Conservation (phyloP, 2,888 invertebrate species). For the Allophyes oxyacanthae region DNA sequence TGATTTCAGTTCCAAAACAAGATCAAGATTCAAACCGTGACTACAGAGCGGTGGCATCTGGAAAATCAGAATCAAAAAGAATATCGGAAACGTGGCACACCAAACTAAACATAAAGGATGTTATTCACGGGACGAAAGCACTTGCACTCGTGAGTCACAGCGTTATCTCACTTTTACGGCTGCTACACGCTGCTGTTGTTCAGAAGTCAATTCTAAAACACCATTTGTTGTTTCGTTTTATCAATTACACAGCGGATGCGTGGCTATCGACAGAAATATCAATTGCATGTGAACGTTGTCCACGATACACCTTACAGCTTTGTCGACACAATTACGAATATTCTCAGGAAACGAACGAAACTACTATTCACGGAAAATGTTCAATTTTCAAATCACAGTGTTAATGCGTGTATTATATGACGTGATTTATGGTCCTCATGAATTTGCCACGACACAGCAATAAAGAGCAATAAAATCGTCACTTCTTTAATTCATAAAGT, state of each 20-base stretch:
- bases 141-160: slow-evolving; percentile 72
- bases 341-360: slow-evolving; percentile 19
- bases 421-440: slow-evolving; percentile 47
- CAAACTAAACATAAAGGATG: slow-evolving; percentile 74
- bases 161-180: slow-evolving; percentile 80
- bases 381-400: slow-evolving; percentile 21
- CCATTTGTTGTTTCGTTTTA: slow-evolving; percentile 75
- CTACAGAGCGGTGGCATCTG: slow-evolving; percentile 72
- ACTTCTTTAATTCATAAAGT: slow-evolving; percentile 59
- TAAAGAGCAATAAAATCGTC: slow-evolving; percentile 56
- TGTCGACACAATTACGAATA: slow-evolving; percentile 30
- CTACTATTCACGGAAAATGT: slow-evolving; percentile 18
- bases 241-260: slow-evolving; percentile 77
- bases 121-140: slow-evolving; percentile 79
- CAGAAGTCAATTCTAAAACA: slow-evolving; percentile 63
- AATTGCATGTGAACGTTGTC: slow-evolving; percentile 60
- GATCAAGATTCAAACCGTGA: slow-evolving; percentile 63
- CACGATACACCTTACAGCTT: slow-evolving; percentile 34
- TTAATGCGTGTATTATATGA: slow-evolving; percentile 31
- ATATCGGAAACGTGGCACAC: slow-evolving; percentile 71
- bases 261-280: slow-evolving; percentile 68
- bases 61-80: slow-evolving; percentile 76
- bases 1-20: slow-evolving; percentile 77
- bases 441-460: slow-evolving; percentile 62
- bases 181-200: slow-evolving; percentile 67